Evolutionary conservation across 2,888 invertebrate genomes (phyloP), one percentile per base, ranked within the genome.

Genomic region (Hanleya hanleyi): DNA sequence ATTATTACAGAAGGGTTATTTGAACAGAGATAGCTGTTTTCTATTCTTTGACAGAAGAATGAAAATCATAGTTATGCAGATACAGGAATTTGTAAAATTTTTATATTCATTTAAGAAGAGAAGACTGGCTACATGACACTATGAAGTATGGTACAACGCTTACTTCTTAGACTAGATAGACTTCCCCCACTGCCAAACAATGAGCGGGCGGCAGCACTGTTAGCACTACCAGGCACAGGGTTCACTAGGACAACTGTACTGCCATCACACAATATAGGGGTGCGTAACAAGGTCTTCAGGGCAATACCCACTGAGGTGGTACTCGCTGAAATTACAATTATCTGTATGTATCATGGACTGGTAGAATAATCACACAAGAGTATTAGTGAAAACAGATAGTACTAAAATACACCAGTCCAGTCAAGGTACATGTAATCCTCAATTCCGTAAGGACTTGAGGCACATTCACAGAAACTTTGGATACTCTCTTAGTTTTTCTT

Each of bases 191-290:
- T 87, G 1, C 89, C 89, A 82, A 89, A 89, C 77, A 89, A 83
- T 7, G 89, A 88, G 9, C 89, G 74, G 0, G 88, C 82, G 4
- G 87, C 78, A 61, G 79, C 82, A 35, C 81, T 82, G 5, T 79
- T 81, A 12, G 77, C 80, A 12, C 82, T 79, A 12, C 87, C 87
- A 22, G 86, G 79, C 18, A 85, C 75, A 5, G 87, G 80, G 6
- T 85, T 84, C 62, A 90, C 77, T 41, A 89, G 57, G 12, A 89
- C 86, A 6, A 89, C 70, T 61, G 83, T 83, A 69, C 78, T 88
- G 1, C 90, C 90, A 77, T 89, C 89, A 75, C 86, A 86, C 70
- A 84, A 87, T 50, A 89, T 74, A 0, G 89, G 89, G 12, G 87
- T 83, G 61, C 82, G 83, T 9, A 86, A 74, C 66, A 89, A 78